Base-by-base conservation (phyloP, 1,140 invertebrate genomes). In the Aphis gossypii region DNA sequence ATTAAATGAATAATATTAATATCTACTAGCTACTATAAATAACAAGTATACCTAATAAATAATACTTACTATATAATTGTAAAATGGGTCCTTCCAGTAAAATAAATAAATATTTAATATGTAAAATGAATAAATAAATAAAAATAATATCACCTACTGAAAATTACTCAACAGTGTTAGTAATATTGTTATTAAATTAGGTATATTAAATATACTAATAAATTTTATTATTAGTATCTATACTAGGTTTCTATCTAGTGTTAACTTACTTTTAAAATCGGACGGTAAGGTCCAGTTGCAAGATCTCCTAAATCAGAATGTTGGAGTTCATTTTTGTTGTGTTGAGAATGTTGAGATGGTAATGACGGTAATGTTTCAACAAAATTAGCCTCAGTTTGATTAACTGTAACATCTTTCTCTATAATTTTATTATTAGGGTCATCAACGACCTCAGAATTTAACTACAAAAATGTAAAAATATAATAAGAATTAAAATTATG, bases 1-100 rank as follows among this genome's bases (percentile, higher is more conserved):
- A 76, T 76, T n/a, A n/a, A 76, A 76, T n/a, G 30, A 76, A 76
- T 76, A 76, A 76, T 76, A n/a, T 76, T 76, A 76, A 76, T 76
- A 76, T 30, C 68, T 68, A 54, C 51, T 3, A 54, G 51, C 51
- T 21, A 54, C 51, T 18, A 51, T 68, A 68, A 8, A 68, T 68
- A 68, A 68, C 30, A 30, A 68, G 30, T 68, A 76, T 76, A 76
- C 38, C 38, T 38, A 38, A 38, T 38, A 38, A 38, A 38, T 38
- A 38, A 38, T 38, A 2, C 38, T 2, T 38, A 38, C 38, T 2
- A 38, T 38, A 38, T 38, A 1, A 38, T 1, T 1, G 38, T 38
- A 38, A 38, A 38, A 38, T 38, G 2, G 38, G 38, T 38, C 38
- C 38, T 38, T 2, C 38, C 38, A 38, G 38, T 38, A 38, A 38